phyloP scores from a whole-genome alignment of 2,888 invertebrate species.

The Sepiola atlantica region DNA sequence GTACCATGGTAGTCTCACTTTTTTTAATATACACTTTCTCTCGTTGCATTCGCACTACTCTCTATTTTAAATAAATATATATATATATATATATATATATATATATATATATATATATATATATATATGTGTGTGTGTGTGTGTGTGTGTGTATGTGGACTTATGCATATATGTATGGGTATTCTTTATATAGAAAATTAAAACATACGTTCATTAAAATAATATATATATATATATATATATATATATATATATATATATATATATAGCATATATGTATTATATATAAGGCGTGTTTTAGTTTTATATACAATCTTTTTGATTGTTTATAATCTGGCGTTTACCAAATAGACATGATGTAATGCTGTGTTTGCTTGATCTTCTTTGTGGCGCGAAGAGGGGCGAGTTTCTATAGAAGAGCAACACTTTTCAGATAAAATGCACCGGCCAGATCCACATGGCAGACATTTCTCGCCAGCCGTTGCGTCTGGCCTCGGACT shows the following conservation, averaged over 20 bases:
- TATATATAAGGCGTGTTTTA: neutral
- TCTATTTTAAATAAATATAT: neutral
- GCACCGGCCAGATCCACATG: neutral
- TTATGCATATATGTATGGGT: neutral
- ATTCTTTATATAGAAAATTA: neutral
- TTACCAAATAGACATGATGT: neutral
- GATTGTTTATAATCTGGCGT: neutral
- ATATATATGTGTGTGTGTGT: neutral
- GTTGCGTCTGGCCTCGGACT: conserved; percentile 7
- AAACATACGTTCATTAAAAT: neutral
- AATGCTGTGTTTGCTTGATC: neutral
- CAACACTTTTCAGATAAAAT: neutral
- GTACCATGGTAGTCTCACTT: no score
- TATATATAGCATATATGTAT: no score
- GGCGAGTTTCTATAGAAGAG: neutral
- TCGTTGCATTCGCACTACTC: no score
- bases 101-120: neutral
- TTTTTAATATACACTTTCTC: no score
- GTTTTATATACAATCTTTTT: neutral
- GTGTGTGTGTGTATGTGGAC: neutral
- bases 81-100: neutral
- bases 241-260: neutral
- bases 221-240: neutral
- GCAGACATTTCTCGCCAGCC: neutral
- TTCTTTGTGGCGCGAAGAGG: neutral